A percentile compares a stretch with the other conserved stretches of the same genome.
Evolutionary conservation across 2,888 invertebrate genomes (phyloP).

Genomic region (Drosophila helvetica): DNA sequence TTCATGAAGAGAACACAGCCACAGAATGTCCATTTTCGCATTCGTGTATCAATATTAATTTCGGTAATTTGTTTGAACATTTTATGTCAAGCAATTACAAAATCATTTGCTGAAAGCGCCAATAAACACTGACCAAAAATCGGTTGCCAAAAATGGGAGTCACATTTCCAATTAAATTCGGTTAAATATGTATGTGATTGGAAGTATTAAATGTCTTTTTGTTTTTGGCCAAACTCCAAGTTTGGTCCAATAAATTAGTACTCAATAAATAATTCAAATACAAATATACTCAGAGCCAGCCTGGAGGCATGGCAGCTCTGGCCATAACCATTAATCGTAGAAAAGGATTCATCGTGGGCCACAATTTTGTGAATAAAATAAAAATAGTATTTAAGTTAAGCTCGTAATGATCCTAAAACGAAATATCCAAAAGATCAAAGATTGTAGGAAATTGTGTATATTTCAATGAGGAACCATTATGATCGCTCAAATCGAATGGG

Average conservation of each 20-base stretch:
- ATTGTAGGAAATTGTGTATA: too few species aligned
- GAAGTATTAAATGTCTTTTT: background rate
- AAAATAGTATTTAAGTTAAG: too few species aligned
- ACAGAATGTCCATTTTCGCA: too few species aligned
- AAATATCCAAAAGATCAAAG: too few species aligned
- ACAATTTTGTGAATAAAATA: too few species aligned
- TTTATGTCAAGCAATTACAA: constrained; percentile 33
- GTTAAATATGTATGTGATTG: constrained; percentile 10
- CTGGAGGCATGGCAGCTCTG: too few species aligned
- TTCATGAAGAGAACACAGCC: too few species aligned
- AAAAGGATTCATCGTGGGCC: too few species aligned
- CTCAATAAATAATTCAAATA: background rate
- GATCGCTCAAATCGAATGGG: too few species aligned
- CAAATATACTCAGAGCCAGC: background rate
- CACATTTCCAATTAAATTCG: constrained; percentile 29
- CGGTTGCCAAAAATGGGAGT: constrained; percentile 13
- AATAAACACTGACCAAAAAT: constrained; percentile 15
- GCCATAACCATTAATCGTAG: too few species aligned
- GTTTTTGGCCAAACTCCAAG: background rate
- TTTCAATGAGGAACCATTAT: too few species aligned
- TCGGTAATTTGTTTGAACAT: constrained; percentile 16
- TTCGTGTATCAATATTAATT: background rate
- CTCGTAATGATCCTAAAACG: too few species aligned
- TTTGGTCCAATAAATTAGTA: constrained; percentile 10
- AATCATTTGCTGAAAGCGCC: constrained; percentile 31